Conservation (phyloP, 2,888 invertebrate species). For the Mylabris sibirica region DNA sequence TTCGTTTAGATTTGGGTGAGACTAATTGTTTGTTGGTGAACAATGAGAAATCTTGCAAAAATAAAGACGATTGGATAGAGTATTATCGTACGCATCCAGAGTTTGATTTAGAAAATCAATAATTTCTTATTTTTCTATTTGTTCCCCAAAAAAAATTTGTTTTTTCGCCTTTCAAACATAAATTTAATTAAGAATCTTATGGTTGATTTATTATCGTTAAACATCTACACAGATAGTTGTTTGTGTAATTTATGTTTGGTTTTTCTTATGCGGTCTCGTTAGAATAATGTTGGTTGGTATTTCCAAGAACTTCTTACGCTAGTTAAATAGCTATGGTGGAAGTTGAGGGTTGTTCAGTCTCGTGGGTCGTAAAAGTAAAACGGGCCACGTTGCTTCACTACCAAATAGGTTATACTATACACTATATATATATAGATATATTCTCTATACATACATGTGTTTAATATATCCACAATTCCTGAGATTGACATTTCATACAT, state of each 20-base stretch:
- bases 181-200: not conserved
- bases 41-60: slow-evolving; percentile 26
- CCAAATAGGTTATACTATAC: slow-evolving; percentile 45
- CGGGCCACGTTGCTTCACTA: slow-evolving; percentile 47
- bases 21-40: slow-evolving; percentile 25
- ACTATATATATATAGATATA: not conserved
- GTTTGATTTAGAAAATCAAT: slow-evolving; percentile 20
- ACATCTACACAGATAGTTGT: slow-evolving; percentile 3
- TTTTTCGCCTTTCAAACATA: not conserved
- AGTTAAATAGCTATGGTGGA: slow-evolving; percentile 10
- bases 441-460: slow-evolving; percentile 12
- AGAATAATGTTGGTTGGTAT: slow-evolving; percentile 4
- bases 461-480: slow-evolving; percentile 49
- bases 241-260: slow-evolving; percentile 16
- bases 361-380: slow-evolving; percentile 39
- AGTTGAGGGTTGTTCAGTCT: slow-evolving; percentile 20
- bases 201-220: not conserved
- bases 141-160: too few relatives aligned
- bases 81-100: slow-evolving; percentile 27
- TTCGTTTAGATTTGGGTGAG: slow-evolving; percentile 27
- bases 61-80: slow-evolving; percentile 20
- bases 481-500: slow-evolving; percentile 55
- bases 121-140: too few relatives aligned
- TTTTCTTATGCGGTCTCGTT: slow-evolving; percentile 16
- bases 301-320: slow-evolving; percentile 11